phyloP scores from a whole-genome alignment of 2,113 vertebrate species.

The Oreochromis spilurus region DNA sequence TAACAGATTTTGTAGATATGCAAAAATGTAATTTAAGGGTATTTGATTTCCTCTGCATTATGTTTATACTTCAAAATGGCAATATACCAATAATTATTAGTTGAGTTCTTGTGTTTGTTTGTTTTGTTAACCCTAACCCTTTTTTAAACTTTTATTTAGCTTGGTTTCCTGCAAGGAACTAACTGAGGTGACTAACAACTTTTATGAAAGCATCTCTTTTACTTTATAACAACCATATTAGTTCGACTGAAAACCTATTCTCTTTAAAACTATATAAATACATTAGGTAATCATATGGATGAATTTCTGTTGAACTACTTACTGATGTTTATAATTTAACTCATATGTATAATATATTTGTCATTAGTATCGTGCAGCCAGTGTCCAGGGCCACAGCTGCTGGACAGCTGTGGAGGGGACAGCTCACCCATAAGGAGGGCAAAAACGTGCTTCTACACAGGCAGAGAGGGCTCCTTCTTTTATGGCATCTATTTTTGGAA shows the following conservation, averaged over 20 bases:
- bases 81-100: not conserved
- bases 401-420: not conserved
- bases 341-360: not conserved
- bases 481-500: not conserved
- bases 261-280: not conserved
- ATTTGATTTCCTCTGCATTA: not conserved
- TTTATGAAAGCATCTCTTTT: not conserved
- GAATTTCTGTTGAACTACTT: not conserved
- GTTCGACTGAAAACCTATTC: not conserved
- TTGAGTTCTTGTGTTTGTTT: not conserved
- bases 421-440: not conserved
- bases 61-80: not conserved
- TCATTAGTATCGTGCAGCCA: not conserved
- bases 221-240: not conserved
- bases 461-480: not conserved
- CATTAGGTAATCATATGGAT: not conserved
- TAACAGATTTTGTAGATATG: not conserved
- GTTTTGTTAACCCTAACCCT: not conserved
- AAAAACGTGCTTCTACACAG: not conserved
- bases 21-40: not conserved
- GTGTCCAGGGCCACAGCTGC: constrained; percentile 1
- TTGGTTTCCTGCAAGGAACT: not conserved
- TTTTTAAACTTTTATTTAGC: not conserved
- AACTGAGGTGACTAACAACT: not conserved
- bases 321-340: not conserved